These are phyloP conservation scores for Pangasius krempfi DNA, from an alignment of 2,797 vertebrate species.

Conservation along the genomic window DNA sequence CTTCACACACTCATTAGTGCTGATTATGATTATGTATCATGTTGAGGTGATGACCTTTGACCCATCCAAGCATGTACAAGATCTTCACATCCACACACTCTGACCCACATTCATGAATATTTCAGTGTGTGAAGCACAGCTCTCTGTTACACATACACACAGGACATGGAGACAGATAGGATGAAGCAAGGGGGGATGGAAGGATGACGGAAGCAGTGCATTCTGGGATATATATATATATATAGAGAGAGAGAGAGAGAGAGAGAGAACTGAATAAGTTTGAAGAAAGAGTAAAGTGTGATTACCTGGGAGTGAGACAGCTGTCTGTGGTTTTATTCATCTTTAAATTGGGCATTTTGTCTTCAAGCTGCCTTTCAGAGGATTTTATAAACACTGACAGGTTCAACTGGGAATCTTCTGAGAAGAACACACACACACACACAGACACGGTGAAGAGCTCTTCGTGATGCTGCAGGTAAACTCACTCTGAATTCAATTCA, in stretches of 20 bases:
- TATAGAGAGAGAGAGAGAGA: not conserved
- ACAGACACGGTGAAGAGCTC: not conserved
- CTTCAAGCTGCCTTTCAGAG: not conserved
- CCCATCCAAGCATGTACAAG: not conserved
- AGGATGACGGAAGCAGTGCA: not conserved
- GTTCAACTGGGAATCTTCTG: not conserved
- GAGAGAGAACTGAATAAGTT: conserved; percentile 12
- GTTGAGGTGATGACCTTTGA: not conserved
- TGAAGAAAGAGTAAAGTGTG: not conserved
- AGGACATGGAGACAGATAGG: conserved; percentile 3
- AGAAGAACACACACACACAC: conserved; percentile 1
- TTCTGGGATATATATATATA: not conserved
- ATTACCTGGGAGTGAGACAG: not conserved
- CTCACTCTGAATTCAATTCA: not conserved
- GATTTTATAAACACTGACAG: not conserved
- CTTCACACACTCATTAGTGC: too few relatives aligned
- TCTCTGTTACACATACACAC: not conserved
- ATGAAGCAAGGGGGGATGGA: not conserved
- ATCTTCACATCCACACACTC: not conserved
- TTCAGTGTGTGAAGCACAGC: conserved; percentile 5
- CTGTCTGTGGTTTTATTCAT: not conserved
- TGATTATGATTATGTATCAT: not conserved
- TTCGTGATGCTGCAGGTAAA: conserved; percentile 9
- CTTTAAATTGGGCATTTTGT: not conserved
- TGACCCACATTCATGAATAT: not conserved